phyloP scores from a whole-genome alignment of 64 coral and sea anemone genomes.

The Pocillopora verrucosa region DNA sequence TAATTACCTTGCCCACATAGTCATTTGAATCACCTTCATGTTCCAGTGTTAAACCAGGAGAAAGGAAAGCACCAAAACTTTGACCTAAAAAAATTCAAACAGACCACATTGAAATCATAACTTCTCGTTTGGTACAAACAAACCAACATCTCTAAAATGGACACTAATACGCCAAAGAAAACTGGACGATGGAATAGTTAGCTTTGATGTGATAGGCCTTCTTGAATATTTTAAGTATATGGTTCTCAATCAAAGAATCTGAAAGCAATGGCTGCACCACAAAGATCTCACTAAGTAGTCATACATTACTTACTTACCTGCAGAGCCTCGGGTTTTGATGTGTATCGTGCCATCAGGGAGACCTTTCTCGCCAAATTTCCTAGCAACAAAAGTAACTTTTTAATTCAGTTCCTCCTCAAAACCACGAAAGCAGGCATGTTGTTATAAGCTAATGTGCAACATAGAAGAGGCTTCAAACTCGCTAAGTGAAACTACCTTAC shows the following conservation, averaged over 20 bases:
- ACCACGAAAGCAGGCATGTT: no score
- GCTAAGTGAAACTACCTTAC: no score
- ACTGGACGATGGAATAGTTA: no score
- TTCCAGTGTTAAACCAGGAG: slow-evolving; percentile 86
- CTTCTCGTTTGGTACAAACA: background rate
- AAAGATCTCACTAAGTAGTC: background rate
- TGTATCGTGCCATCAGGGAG: slow-evolving; percentile 82
- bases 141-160: background rate
- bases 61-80: slow-evolving; percentile 93
- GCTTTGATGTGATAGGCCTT: no score
- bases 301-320: slow-evolving; percentile 42
- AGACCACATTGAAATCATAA: background rate
- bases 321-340: slow-evolving; percentile 85
- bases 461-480: no score
- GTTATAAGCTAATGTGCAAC: no score
- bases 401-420: no score
- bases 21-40: slow-evolving; percentile 96
- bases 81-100: slow-evolving; percentile 59
- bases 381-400: slow-evolving; percentile 2
- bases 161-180: no score
- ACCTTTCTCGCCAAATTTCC: slow-evolving; percentile 74
- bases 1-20: slow-evolving; percentile 92
- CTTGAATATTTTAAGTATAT: no score
- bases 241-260: no score
- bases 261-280: no score